Percentiles rank a stretch among this genome's conserved stretches.
These are phyloP conservation scores for Hippoglossus stenolepis DNA, from an alignment of 2,113 vertebrate genomes.

Conservation along the genomic window DNA sequence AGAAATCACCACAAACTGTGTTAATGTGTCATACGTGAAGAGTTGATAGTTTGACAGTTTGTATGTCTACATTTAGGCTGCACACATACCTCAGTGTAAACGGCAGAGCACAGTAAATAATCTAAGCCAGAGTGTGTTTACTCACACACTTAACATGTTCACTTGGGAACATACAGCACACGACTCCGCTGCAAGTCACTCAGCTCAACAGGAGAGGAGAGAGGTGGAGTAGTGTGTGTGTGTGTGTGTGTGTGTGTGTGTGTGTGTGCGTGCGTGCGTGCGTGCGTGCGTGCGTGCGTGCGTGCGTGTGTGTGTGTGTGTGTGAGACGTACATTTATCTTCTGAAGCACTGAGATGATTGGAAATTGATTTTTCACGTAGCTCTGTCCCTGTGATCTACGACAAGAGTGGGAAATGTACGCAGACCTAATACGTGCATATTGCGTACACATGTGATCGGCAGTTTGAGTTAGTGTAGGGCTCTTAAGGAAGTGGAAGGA, in stretches of 20 bases:
- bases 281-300: too few species aligned
- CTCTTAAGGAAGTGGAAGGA: slow-evolving; percentile 63
- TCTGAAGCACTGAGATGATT: slow-evolving; percentile 51
- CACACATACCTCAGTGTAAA: slow-evolving; percentile 26
- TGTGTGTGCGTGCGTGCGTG: slow-evolving; percentile 6
- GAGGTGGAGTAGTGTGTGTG: not conserved
- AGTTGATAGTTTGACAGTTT: slow-evolving; percentile 54
- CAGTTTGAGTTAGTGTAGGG: slow-evolving; percentile 43
- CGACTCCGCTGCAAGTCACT: slow-evolving; percentile 13
- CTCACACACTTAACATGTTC: slow-evolving; percentile 34
- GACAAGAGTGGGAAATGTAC: slow-evolving; percentile 1
- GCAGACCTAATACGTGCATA: slow-evolving; percentile 10
- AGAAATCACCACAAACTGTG: slow-evolving; percentile 36
- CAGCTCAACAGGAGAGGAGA: not conserved
- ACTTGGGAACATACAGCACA: slow-evolving; percentile 10
- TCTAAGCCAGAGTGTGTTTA: slow-evolving; percentile 27
- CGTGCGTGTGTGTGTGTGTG: not conserved
- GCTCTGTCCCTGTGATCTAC: slow-evolving; percentile 27
- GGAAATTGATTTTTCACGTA: slow-evolving; percentile 53
- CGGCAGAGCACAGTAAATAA: not conserved
- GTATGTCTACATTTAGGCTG: slow-evolving; percentile 5
- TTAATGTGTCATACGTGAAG: slow-evolving; percentile 30
- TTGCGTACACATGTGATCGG: slow-evolving; percentile 49
- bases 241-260: too few species aligned
- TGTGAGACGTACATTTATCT: slow-evolving; percentile 26